Evolutionary conservation across 2,113 vertebrate species (phyloP).

Genomic region (Charina bottae): DNA sequence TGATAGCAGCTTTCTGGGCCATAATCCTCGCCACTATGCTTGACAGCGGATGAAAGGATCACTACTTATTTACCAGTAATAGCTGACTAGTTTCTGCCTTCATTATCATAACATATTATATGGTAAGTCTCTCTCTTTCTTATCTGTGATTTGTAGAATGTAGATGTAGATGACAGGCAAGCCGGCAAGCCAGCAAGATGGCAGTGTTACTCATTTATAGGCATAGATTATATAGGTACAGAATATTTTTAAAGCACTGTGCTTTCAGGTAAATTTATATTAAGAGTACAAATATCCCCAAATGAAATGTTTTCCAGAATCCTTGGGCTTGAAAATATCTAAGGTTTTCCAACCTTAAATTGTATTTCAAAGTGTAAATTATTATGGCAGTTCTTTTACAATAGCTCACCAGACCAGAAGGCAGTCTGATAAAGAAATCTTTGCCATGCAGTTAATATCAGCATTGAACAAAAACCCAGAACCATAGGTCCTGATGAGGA

Average conservation of each 20-base stretch:
- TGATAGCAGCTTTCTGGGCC: conserved; percentile 84
- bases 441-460: neutral
- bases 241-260: conserved; percentile 17
- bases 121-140: conserved; percentile 12
- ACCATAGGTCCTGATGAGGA: neutral
- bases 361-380: neutral
- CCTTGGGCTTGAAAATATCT: neutral
- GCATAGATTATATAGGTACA: neutral
- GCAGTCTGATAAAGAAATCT: neutral
- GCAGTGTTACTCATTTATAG: neutral
- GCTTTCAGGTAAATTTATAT: conserved; percentile 14
- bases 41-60: conserved; percentile 91
- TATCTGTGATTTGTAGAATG: conserved; percentile 42
- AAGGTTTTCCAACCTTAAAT: conserved; percentile 1
- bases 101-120: conserved; percentile 69
- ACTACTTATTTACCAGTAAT: conserved; percentile 84
- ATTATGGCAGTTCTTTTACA: neutral
- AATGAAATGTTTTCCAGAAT: neutral
- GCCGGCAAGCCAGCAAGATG: neutral
- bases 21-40: conserved; percentile 77
- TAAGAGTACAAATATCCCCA: neutral
- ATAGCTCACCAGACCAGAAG: neutral
- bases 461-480: neutral
- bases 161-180: conserved; percentile 26
- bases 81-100: conserved; percentile 68